Base-by-base conservation (phyloP, 2,113 vertebrate species). In the Symphodus melops region DNA sequence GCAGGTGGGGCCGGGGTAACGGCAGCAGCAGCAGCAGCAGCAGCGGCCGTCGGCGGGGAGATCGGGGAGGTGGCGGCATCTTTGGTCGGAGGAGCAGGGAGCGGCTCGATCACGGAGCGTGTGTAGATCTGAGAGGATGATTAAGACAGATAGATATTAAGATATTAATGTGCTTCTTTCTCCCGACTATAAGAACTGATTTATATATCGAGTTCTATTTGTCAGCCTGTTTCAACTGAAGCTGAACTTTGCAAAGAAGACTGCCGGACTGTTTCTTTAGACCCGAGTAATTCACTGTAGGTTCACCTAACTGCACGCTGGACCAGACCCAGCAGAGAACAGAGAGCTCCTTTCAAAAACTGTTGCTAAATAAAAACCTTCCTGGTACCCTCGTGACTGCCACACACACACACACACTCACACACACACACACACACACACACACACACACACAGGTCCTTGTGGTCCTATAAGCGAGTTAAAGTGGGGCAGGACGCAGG, bases 21-120 rank as follows among this genome's bases (percentile, higher is more conserved):
- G 60, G 92, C 86, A n/a, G 94, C 37, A 8, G 46, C 16, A 14
- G 93, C 61, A 0, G 82, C 59, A 16, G 46, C 16, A 14, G 93
- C 61, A 0, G 82, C 59, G 13, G 86, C 44, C 0, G 95, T 91
- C 0, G 89, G 89, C 17, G 92, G 93, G 33, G 94, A 91, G 82
- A 96, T 95, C 23, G 96, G 97, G 36, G 97, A 97, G 1, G 96
- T 97, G 3, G 96, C 95, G 19, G 86, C 96, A n/a, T 99, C 97
- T 92, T 96, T 96, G 88, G 95, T 97, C 2, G 95, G 93, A 44
- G 95, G 91, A 4, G 91, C 87, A 51, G 96, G 96, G 78, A 98
- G 87, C 9, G 97, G 97, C 1, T 98, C 96, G 25, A 99, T 97
- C 82, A 99, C 96, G 0, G 98, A 99, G 54, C 97, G 96, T 4